Base-by-base conservation (phyloP, 2,888 invertebrate species). In the Ornithoptera priamus region DNA sequence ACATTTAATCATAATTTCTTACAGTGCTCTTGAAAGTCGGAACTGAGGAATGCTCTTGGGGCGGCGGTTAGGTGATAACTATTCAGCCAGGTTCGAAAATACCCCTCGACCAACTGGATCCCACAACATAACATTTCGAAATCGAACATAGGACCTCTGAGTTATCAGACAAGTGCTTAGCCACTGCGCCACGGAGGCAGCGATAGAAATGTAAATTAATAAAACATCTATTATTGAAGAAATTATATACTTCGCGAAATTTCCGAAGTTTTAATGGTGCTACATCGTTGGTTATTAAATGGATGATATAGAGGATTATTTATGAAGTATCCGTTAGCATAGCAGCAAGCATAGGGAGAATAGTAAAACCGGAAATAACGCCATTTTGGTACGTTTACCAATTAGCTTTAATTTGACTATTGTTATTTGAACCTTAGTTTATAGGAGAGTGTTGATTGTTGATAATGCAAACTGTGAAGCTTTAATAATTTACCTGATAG, bases 401-500 rank as follows among this genome's bases (percentile, higher is more conserved):
- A 10, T 61, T 61, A 57, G 17, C 15, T 56, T 67, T 56, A 18
- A 20, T 6, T 17, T 67, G 3, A 61, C 61, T 63, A 59, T 66
- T 70, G 69, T 71, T 65, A 66, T 53, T 46, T 53, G 56, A 22
- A 66, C 60, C 24, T 22, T 63, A 63, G 53, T 57, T 18, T 70
- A 20, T 39, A 65, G 69, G 42, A 65, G 50, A 69, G 50, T 56
- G 73, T 72, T 74, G 71, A 68, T 63, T 67, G 36, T 66, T 62
- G 62, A 72, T 72, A 56, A 73, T 69, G 71, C 73, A 72, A 73
- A 74, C 61, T 57, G 71, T 24, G 78, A 79, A 86, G 85, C 82
- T 88, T 85, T 88, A 88, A 85, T 78, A 76, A 80, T 80, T 80
- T 90, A 89, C 90, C 88, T 80, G 75, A 77, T 72, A 75, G 89